A percentile compares a stretch with the other conserved stretches of the same genome.
Evolutionary conservation across 2,797 vertebrate species (phyloP).

Genomic region (Parauchenoglanis ngamensis): DNA sequence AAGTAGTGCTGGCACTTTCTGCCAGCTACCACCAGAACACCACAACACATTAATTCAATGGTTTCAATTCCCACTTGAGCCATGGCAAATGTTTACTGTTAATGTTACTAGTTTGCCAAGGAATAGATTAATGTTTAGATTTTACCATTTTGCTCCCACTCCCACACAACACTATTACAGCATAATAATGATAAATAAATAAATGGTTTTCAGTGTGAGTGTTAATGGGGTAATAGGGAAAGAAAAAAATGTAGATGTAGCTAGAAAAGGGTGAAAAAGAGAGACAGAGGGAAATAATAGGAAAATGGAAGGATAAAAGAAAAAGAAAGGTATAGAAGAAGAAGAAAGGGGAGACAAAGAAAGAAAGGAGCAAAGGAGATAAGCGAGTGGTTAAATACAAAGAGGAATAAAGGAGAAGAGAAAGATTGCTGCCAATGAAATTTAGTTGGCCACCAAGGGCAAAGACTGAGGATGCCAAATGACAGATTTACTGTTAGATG

Average conservation of each 20-base stretch:
- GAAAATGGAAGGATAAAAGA: slow-evolving; percentile 15
- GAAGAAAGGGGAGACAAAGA: slow-evolving; percentile 36
- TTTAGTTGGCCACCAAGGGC: not conserved
- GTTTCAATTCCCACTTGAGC: too few species aligned
- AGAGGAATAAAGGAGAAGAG: not conserved
- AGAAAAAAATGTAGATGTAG: not conserved
- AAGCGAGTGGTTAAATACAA: not conserved
- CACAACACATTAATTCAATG: too few species aligned
- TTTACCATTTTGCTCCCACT: too few species aligned
- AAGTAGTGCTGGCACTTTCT: too few species aligned
- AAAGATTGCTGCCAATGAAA: not conserved
- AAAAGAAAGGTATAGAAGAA: not conserved
- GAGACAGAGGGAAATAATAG: slow-evolving; percentile 1
- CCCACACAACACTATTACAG: too few species aligned
- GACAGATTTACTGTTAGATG: not conserved
- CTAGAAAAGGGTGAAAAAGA: not conserved
- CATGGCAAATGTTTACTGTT: too few species aligned
- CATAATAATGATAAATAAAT: too few species aligned
- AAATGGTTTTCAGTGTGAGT: too few species aligned
- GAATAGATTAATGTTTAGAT: too few species aligned
- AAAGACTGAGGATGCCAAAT: not conserved
- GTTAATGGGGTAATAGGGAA: not conserved
- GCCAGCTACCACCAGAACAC: too few species aligned
- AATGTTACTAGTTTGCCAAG: too few species aligned
- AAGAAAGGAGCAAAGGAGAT: not conserved